Evolutionary conservation across 2,113 vertebrate genomes (phyloP).

Genomic region (Sminthopsis crassicaudata): DNA sequence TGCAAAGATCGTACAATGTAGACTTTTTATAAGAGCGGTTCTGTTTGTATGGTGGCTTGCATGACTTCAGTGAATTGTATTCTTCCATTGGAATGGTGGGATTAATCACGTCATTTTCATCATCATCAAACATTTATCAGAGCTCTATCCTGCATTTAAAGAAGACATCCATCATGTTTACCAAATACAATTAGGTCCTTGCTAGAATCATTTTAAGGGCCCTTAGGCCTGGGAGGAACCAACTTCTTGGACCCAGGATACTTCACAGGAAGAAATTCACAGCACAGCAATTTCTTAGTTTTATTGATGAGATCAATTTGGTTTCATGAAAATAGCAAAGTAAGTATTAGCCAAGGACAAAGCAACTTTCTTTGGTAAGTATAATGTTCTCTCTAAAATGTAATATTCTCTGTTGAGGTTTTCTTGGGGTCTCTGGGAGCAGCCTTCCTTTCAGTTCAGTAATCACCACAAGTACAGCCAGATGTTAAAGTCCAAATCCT

Average conservation of each 20-base stretch:
- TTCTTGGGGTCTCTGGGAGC: no score
- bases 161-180: background rate
- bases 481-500: no score
- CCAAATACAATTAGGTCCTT: fast-evolving
- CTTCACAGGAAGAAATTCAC: background rate
- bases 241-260: background rate
- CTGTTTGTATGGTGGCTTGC: background rate
- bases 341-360: background rate
- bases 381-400: no score
- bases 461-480: no score
- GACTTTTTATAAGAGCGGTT: background rate
- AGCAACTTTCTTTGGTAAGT: background rate
- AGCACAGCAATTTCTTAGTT: background rate
- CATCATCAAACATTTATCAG: fast-evolving
- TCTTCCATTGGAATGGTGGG: background rate
- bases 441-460: no score
- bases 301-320: background rate
- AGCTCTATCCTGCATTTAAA: background rate
- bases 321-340: background rate
- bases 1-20: background rate
- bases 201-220: background rate
- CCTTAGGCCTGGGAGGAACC: background rate
- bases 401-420: no score
- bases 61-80: fast-evolving
- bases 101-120: background rate